A percentile compares a stretch with the other conserved stretches of the same genome.
Evolutionary conservation across 2,888 invertebrate species (phyloP).

Genomic region (Amphiduros pacificus): DNA sequence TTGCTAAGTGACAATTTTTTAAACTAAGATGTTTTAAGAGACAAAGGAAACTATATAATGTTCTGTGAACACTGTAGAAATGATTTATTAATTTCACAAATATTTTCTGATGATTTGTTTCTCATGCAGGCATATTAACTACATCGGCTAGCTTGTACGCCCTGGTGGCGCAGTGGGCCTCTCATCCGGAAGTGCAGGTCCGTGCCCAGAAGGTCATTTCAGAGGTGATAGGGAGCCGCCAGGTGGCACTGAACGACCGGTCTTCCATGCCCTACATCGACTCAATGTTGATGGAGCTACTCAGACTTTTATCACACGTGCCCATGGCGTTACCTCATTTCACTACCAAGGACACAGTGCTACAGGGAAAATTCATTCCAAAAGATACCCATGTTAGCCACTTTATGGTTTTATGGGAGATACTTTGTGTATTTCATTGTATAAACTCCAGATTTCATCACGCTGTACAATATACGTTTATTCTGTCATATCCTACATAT

Average conservation of each 20-base stretch:
- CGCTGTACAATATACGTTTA: no score
- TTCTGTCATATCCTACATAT: no score
- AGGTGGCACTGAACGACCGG: neutral
- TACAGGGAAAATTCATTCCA: neutral
- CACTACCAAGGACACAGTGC: neutral
- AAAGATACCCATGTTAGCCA: neutral
- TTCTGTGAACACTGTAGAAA: no score
- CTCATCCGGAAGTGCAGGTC: neutral
- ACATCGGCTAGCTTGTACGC: neutral
- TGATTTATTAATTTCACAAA: no score
- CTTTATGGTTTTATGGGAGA: no score
- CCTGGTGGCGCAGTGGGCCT: neutral
- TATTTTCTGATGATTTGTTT: neutral
- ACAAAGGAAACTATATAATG: no score
- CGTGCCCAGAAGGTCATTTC: neutral
- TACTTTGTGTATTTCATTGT: no score
- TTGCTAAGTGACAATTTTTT: no score
- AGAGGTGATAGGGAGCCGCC: neutral
- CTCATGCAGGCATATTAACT: neutral
- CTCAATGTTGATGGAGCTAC: neutral
- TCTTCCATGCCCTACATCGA: neutral
- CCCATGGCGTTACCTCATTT: neutral
- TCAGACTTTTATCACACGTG: neutral
- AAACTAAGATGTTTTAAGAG: no score
- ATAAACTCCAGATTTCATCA: no score